Evolutionary conservation across 2,888 invertebrate species (phyloP).

Genomic region (Drosophila leonis): DNA sequence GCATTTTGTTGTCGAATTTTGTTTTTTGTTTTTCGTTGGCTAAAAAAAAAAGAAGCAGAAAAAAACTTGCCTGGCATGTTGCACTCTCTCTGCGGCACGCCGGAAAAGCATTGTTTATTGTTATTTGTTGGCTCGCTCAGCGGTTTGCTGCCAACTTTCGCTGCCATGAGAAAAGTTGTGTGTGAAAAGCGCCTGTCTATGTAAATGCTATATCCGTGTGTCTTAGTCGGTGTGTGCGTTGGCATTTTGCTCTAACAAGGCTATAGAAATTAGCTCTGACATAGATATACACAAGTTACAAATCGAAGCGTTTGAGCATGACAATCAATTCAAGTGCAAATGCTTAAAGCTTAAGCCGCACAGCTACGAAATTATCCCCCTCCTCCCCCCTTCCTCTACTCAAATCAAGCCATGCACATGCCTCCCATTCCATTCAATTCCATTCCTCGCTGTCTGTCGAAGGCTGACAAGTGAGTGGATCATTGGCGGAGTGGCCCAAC

Average conservation of each 20-base stretch:
- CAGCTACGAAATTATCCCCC: not conserved
- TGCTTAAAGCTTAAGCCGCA: conserved; percentile 34
- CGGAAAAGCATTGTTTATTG: conserved; percentile 78
- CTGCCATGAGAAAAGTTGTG: conserved; percentile 72
- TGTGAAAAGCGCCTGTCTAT: conserved; percentile 70
- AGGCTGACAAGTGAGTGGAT: conserved; percentile 57
- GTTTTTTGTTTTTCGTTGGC: conserved; percentile 20
- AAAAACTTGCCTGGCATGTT: conserved; percentile 44
- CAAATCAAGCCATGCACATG: not conserved
- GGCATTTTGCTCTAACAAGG: conserved; percentile 59
- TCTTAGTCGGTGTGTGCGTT: conserved; percentile 9
- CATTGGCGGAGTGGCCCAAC: conserved; percentile 43
- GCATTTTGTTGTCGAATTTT: conserved; percentile 23
- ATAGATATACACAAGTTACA: conserved; percentile 43
- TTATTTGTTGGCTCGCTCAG: conserved; percentile 42
- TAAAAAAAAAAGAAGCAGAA: conserved; percentile 27
- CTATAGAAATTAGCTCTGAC: conserved; percentile 64
- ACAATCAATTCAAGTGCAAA: conserved; percentile 52
- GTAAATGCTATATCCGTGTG: conserved; percentile 50
- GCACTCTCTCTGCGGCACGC: conserved; percentile 59
- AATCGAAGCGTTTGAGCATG: conserved; percentile 49
- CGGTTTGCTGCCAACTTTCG: conserved; percentile 68
- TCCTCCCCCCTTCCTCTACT: too few relatives aligned
- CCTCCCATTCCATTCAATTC: not conserved
- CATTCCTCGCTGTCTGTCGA: conserved; percentile 11